These are phyloP conservation scores for Nerophis ophidion DNA, from an alignment of 2,113 vertebrate species.

Conservation along the genomic window DNA sequence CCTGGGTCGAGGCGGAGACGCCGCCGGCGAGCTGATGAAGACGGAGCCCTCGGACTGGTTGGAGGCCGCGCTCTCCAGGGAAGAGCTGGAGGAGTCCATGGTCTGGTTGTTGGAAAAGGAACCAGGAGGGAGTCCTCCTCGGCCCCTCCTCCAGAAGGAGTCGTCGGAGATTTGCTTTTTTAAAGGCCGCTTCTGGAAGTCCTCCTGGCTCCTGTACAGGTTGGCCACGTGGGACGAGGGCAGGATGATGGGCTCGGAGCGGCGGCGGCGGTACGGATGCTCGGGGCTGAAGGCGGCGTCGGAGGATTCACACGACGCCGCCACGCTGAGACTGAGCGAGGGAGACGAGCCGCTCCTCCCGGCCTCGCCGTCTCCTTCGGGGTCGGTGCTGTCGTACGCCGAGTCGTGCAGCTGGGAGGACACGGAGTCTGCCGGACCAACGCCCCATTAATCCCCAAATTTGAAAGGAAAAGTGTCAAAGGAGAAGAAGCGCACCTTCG, in stretches of 20 bases:
- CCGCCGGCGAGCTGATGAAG: slow-evolving; percentile 76
- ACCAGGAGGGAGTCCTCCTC: slow-evolving; percentile 24
- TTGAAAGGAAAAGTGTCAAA: background rate
- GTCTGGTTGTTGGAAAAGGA: slow-evolving; percentile 31
- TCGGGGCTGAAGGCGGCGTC: slow-evolving; percentile 52
- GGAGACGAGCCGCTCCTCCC: slow-evolving; percentile 31
- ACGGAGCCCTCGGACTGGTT: slow-evolving; percentile 77
- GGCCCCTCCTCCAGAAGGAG: slow-evolving; percentile 53
- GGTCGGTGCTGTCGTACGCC: slow-evolving; percentile 88
- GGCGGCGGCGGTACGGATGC: slow-evolving; percentile 69
- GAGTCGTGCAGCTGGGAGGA: slow-evolving; percentile 83
- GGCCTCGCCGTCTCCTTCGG: slow-evolving; percentile 71
- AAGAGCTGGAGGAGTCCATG: slow-evolving; percentile 69
- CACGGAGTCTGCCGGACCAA: slow-evolving; percentile 67
- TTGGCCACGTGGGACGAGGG: slow-evolving; percentile 37
- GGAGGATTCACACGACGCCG: slow-evolving; percentile 37
- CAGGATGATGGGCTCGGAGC: slow-evolving; percentile 81
- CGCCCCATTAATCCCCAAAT: background rate
- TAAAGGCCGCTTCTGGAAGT: slow-evolving; percentile 65
- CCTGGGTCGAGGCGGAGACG: slow-evolving; percentile 76
- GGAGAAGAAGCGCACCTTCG: slow-evolving; percentile 49
- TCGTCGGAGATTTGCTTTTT: slow-evolving; percentile 75
- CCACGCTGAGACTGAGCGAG: slow-evolving; percentile 34
- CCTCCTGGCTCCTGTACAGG: slow-evolving; percentile 79
- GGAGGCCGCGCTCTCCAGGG: slow-evolving; percentile 75